Conservation (phyloP, 2,113 vertebrate genomes). For the Neolamprologus hecqui region DNA sequence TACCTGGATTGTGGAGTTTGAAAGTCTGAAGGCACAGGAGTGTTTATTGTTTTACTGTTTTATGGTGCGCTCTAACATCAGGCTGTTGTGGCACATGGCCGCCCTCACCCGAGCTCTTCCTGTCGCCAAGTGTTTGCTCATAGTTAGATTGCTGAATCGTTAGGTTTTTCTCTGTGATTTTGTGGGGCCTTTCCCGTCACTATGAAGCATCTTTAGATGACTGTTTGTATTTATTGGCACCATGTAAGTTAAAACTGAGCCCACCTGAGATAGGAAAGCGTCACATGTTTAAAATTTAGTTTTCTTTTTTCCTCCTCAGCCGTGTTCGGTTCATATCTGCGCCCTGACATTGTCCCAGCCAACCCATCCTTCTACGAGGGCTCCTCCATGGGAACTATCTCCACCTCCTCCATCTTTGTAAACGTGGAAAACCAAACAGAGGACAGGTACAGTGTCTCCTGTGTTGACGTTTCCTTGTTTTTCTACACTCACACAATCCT, state of each 20-base stretch:
- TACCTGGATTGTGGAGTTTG: background rate
- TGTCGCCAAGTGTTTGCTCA: background rate
- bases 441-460: slow-evolving; percentile 60
- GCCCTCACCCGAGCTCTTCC: background rate
- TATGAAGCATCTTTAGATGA: background rate
- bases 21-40: background rate
- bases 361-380: slow-evolving; percentile 81
- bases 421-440: slow-evolving; percentile 71
- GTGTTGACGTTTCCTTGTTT: slow-evolving; percentile 42
- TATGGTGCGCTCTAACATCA: background rate
- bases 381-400: slow-evolving; percentile 86
- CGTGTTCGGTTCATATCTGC: slow-evolving; percentile 76
- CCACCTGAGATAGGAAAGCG: background rate
- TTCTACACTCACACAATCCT: background rate
- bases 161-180: background rate
- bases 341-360: slow-evolving; percentile 82
- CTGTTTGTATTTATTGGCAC: background rate
- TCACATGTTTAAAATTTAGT: background rate
- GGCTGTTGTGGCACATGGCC: background rate
- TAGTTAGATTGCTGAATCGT: background rate
- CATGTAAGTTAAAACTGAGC: background rate
- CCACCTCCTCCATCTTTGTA: slow-evolving; percentile 83
- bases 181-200: background rate
- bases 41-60: background rate
- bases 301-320: background rate